Conservation (phyloP, 2,888 invertebrate species). For the Idaea biselata region DNA sequence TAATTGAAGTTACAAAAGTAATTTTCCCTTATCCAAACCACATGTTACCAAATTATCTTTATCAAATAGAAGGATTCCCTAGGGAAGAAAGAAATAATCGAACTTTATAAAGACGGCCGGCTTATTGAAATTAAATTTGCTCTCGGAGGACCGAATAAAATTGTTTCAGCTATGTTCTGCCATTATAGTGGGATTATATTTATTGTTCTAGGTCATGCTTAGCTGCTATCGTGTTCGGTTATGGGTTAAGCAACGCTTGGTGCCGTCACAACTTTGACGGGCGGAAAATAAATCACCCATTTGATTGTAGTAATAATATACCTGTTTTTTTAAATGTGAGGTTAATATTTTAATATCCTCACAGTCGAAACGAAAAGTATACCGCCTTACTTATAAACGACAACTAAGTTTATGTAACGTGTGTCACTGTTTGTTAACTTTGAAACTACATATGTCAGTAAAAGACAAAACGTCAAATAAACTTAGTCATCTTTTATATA, state of each 20-base stretch:
- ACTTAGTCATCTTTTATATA: too few relatives aligned
- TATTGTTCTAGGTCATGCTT: too few relatives aligned
- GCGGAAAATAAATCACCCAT: neutral
- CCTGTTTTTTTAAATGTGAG: too few relatives aligned
- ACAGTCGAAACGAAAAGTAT: too few relatives aligned
- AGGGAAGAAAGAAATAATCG: neutral
- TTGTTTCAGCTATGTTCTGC: constrained; percentile 17
- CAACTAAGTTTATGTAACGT: too few relatives aligned
- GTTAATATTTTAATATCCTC: too few relatives aligned
- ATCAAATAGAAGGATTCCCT: constrained; percentile 40
- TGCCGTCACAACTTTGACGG: neutral
- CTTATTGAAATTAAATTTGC: neutral
- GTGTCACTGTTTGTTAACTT: too few relatives aligned
- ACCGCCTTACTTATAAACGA: too few relatives aligned
- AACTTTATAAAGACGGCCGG: neutral
- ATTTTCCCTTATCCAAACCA: constrained; percentile 20
- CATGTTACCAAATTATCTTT: constrained; percentile 38
- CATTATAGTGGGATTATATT: too few relatives aligned
- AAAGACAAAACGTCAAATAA: too few relatives aligned
- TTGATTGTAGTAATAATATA: neutral
- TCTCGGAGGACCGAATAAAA: neutral
- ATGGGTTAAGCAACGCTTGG: neutral
- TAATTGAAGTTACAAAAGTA: constrained; percentile 8
- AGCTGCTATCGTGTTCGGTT: neutral
- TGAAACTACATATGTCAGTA: too few relatives aligned